Evolutionary conservation across 2,113 vertebrate genomes (phyloP).

Genomic region (Pleuronectes platessa): DNA sequence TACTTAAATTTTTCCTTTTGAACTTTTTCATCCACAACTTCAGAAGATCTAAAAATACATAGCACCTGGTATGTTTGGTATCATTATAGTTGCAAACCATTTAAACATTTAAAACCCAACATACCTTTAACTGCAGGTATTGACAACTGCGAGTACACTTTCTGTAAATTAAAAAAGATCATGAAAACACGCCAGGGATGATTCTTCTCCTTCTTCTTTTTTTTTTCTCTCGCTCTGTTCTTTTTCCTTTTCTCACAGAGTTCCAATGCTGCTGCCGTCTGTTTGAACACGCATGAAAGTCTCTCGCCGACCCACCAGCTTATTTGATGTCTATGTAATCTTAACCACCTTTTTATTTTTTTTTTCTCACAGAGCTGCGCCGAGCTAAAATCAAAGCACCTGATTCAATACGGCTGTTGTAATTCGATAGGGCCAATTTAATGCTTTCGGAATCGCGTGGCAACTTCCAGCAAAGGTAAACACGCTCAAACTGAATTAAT

Average conservation of each 20-base stretch:
- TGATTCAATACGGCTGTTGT: constrained; percentile 54
- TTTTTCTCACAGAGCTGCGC: constrained; percentile 50
- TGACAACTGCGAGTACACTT: constrained; percentile 48
- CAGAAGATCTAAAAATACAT: too few relatives aligned
- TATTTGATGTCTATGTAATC: constrained; percentile 70
- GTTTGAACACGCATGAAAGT: constrained; percentile 77
- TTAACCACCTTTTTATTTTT: constrained; percentile 54
- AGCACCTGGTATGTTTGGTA: too few relatives aligned
- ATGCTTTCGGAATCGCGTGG: constrained; percentile 29
- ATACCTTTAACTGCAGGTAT: constrained; percentile 42
- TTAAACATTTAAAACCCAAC: constrained; percentile 73
- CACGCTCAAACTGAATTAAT: constrained; percentile 40
- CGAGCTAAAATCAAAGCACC: constrained; percentile 62
- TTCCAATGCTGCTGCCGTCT: constrained; percentile 54
- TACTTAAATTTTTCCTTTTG: too few relatives aligned
- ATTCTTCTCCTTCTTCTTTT: background rate
- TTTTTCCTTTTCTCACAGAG: background rate
- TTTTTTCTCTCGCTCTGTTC: background rate
- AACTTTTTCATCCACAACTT: too few relatives aligned
- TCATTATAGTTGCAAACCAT: constrained; percentile 57
- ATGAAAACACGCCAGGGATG: background rate
- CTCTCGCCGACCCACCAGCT: constrained; percentile 57
- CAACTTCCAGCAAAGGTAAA: constrained; percentile 52
- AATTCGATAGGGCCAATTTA: constrained; percentile 58
- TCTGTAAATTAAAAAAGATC: constrained; percentile 53